Base-by-base conservation (phyloP, 2,888 invertebrate species). In the Lasioglossum malachurum region DNA sequence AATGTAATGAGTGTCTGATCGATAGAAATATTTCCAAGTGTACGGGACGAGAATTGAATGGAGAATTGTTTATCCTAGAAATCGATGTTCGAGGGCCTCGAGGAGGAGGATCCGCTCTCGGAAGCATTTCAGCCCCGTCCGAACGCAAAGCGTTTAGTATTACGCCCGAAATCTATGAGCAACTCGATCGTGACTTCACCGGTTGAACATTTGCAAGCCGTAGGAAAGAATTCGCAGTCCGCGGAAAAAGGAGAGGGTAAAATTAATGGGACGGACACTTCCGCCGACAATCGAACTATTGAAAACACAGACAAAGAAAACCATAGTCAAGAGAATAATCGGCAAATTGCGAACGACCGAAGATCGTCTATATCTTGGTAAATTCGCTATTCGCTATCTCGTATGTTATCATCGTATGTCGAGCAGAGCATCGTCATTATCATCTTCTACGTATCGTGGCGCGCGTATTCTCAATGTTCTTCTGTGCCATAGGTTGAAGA, bases 81-180 rank as follows among this genome's bases (percentile, higher is more conserved):
- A 94, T 97, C 97, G 0, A 95, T 99, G 0, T 99, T 99, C 95
- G 98, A 98, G 93, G 98, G 98, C 0, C 95, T 98, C 1, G 98
- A 98, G 89, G 98, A 98, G 91, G 97, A 97, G 16, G 98, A 98
- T 93, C 96, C 97, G 74, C 93, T 97, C 0, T 96, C 97, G 83
- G 96, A 96, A 83, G 94, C 94, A 96, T 91, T 96, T 96, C 88
- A 96, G 95, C 86, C 94, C 96, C 87, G 97, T 96, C 92, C 97
- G 16, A 97, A 97, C 91, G 96, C 98, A 1, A 98, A 98, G 94
- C 97, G 98, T 4, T 96, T 98, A 23, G 97, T 97, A 5, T 95
- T 98, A 10, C 97, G 97, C 35, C 97, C 97, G 4, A 96, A 96
- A 88, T 80, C 88, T 16, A 67, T 82, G 14, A 83, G 82, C n/a